Evolutionary conservation across 2,888 invertebrate species (phyloP).

Genomic region (Thecocarcelia acutangulata): DNA sequence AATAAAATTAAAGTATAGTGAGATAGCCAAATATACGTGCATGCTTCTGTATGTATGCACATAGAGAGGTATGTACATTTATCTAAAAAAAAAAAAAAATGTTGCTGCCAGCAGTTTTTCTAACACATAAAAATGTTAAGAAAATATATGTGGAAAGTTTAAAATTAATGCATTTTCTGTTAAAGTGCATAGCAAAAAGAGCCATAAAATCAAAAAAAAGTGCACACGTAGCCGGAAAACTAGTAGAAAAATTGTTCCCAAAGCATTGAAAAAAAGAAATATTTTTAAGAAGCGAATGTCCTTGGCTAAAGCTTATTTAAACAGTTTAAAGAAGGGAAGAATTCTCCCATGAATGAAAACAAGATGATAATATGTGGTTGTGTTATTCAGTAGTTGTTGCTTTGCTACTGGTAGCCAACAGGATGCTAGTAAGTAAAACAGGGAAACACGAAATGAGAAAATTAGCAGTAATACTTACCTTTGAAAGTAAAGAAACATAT

Average conservation of each 20-base stretch:
- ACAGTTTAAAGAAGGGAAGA: no score
- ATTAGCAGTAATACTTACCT: no score
- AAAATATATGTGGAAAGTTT: conserved; percentile 2
- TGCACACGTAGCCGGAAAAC: neutral
- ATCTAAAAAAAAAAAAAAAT: no score
- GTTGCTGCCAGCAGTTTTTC: neutral
- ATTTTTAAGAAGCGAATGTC: no score
- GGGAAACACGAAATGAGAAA: no score
- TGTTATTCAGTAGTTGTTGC: no score
- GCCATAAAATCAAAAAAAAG: neutral
- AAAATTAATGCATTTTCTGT: conserved; percentile 6
- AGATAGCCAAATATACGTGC: neutral
- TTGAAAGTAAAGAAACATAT: no score
- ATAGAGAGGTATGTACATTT: neutral
- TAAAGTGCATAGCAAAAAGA: neutral
- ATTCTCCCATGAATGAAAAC: no score
- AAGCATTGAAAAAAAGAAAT: neutral
- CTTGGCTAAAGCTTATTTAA: no score
- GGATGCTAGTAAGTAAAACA: no score
- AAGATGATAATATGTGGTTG: no score
- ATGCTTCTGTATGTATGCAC: neutral
- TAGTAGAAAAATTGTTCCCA: neutral
- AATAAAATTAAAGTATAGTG: neutral
- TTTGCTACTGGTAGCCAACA: no score
- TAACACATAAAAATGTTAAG: neutral